phyloP scores from a whole-genome alignment of 2,797 vertebrate species.

The Hipposideros larvatus region DNA sequence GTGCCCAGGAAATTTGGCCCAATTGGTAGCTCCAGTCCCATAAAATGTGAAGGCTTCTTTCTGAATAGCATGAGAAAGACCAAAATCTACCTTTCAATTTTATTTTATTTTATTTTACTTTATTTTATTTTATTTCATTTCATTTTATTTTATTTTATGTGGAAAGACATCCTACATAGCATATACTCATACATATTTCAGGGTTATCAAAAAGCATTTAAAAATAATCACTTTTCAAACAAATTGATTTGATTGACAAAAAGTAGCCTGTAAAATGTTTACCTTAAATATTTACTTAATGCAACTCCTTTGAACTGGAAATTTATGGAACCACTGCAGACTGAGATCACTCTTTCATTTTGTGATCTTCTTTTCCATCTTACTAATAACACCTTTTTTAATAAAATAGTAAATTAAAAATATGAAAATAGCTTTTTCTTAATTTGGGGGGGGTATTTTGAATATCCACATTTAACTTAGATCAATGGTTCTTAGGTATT shows the following conservation, averaged over 20 bases:
- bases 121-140: slow-evolving; percentile 5
- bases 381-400: neutral
- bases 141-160: neutral
- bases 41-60: slow-evolving; percentile 22
- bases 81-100: neutral
- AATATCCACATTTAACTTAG: neutral
- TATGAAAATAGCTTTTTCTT: neutral
- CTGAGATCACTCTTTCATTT: neutral
- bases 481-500: neutral
- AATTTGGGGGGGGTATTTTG: neutral
- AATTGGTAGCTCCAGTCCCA: neutral
- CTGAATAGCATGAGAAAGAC: neutral
- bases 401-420: neutral
- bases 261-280: neutral
- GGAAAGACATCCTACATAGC: neutral
- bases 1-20: slow-evolving; percentile 76
- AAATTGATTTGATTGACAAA: neutral
- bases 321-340: neutral
- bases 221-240: neutral
- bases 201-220: neutral
- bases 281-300: neutral
- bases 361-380: neutral
- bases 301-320: neutral
- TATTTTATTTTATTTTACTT: neutral
- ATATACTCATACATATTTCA: neutral